Conservation (phyloP, 2,797 vertebrate genomes). For the Lerista edwardsae region DNA sequence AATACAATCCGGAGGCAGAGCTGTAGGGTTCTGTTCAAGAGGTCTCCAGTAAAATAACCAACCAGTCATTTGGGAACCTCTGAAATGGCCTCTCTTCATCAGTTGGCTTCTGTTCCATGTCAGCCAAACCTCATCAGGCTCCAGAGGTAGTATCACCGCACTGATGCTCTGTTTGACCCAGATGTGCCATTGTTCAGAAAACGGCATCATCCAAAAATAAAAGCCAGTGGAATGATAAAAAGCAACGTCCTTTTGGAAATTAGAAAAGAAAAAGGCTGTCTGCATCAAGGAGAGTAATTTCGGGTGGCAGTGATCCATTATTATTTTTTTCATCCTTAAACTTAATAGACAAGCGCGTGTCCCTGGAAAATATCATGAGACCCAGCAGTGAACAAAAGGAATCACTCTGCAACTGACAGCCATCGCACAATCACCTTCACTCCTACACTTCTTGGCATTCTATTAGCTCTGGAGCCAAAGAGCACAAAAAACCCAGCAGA, state of each 20-base stretch:
- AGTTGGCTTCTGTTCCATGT: constrained; percentile 13
- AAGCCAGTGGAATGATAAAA: constrained; percentile 33
- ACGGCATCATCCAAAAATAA: constrained; percentile 32
- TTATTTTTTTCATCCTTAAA: constrained; percentile 28
- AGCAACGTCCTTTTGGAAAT: constrained; percentile 41
- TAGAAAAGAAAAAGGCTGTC: constrained; percentile 15
- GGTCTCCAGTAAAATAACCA: neutral
- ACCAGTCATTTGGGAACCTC: neutral
- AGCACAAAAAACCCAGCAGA: constrained; percentile 52
- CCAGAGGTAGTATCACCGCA: constrained; percentile 49
- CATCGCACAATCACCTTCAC: constrained; percentile 48
- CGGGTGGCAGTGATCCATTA: constrained; percentile 52
- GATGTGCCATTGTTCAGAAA: constrained; percentile 47
- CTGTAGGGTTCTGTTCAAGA: neutral
- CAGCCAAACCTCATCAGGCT: constrained; percentile 37
- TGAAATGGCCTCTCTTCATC: constrained; percentile 21
- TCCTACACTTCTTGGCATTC: constrained; percentile 40
- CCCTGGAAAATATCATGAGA: constrained; percentile 61
- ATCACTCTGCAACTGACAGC: constrained; percentile 50
- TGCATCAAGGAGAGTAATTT: constrained; percentile 54
- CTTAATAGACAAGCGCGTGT: constrained; percentile 33
- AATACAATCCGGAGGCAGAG: neutral
- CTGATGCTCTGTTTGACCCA: constrained; percentile 25
- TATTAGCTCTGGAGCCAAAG: constrained; percentile 50
- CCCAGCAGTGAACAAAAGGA: constrained; percentile 57